Evolutionary conservation across 2,113 vertebrate genomes (phyloP), one percentile per base, ranked within the genome.

Genomic region (Mesocricetus auratus): DNA sequence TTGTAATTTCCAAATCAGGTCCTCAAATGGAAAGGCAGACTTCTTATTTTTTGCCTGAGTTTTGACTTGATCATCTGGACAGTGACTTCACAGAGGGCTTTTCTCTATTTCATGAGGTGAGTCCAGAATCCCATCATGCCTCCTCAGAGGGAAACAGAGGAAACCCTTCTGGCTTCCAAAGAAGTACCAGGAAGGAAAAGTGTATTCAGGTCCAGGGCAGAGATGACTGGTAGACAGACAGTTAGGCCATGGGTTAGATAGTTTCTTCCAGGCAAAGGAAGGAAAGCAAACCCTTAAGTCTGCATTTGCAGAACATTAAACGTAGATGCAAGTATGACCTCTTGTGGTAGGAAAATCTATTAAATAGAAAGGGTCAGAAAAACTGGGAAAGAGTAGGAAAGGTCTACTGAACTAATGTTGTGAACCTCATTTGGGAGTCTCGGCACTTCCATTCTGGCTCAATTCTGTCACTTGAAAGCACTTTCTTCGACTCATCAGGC

Each of bases 291-390:
- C 3, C 68, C 74, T 26, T 31, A 58, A 39, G 9, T 39, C 13
- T 68, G 6, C 5, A 71, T 26, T 93, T 82, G 12, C 8, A 88
- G 53, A 90, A 69, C 33, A 58, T 11, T 87, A 36, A 89, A 83
- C 90, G 78, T 62, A 97, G 86, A 93, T n/a, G 22, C 47, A 97
- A 94, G 64, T 60, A 90, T 93, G 95, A 96, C 42, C 91, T 91
- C 91, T 94, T 89, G 82, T 89, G 77, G 78, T 64, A 74, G 56
- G 91, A 45, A 73, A 73, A 39, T 50, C 74, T 86, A 0, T 53
- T 75, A 19, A 31, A 64, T 3, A 3, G 8, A n/a, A 90, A 96
- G 12, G 3, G 36, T 74, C 66, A 64, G 66, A 82, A 93, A 79
- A 91, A 17, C 26, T 56, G 22, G 15, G 15, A 1, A 81, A 33